These are phyloP conservation scores for Diabrotica undecimpunctata DNA, from an alignment of 1,140 invertebrate genomes.

Conservation along the genomic window DNA sequence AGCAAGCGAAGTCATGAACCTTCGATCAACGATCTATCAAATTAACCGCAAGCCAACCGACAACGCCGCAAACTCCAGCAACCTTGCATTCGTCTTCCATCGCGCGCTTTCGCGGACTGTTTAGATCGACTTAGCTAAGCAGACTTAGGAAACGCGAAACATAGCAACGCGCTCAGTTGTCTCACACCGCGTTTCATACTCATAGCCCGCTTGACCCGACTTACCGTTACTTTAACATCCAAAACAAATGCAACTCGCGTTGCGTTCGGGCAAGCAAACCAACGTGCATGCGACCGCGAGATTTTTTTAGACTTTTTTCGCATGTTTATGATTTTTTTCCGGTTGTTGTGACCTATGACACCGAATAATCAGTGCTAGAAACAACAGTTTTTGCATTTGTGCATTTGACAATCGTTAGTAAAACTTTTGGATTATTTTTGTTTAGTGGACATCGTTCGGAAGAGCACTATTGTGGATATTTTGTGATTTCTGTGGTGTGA, in stretches of 20 bases:
- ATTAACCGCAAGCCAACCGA: background rate
- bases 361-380: no score
- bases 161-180: constrained; percentile 15
- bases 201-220: constrained; percentile 13
- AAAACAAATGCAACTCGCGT: constrained; percentile 20
- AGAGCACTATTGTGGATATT: background rate
- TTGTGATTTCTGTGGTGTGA: background rate
- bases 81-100: constrained; percentile 28
- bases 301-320: no score
- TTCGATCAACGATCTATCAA: background rate
- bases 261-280: background rate
- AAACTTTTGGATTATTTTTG: background rate
- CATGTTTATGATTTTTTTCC: no score
- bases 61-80: constrained; percentile 13
- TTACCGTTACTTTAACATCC: constrained; percentile 25
- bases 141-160: constrained; percentile 22
- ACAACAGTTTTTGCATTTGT: no score
- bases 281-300: background rate
- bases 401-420: no score
- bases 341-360: no score
- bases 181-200: constrained; percentile 14
- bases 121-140: constrained; percentile 32
- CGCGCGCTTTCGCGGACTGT: constrained; percentile 26
- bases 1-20: background rate
- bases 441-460: background rate